Conservation (phyloP, 2,888 invertebrate species). For the Schizaphis graminum region DNA sequence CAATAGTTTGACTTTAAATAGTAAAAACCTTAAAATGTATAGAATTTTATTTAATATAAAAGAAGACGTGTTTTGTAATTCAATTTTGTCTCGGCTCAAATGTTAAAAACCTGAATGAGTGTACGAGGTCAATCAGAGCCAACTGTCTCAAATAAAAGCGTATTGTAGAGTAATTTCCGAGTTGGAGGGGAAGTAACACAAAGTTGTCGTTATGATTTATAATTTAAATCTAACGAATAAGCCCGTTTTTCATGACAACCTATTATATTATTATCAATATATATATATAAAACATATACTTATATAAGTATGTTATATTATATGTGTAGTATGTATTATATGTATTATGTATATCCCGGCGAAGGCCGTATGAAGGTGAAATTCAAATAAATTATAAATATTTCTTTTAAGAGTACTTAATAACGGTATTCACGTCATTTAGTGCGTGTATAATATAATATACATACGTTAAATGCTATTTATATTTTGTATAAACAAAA, state of each 20-base stretch:
- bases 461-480: not conserved
- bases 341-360: not conserved
- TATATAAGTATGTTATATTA: not conserved
- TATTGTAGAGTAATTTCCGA: constrained; percentile 45
- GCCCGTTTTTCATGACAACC: constrained; percentile 33
- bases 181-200: constrained; percentile 21
- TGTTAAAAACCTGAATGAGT: constrained; percentile 35
- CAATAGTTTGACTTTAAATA: not conserved
- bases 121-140: constrained; percentile 45
- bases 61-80: constrained; percentile 29
- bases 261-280: not conserved
- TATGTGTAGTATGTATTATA: not conserved
- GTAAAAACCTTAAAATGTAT: not conserved
- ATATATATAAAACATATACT: not conserved
- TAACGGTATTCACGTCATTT: not conserved
- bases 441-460: not conserved
- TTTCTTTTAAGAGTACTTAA: not conserved
- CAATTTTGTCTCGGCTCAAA: not conserved
- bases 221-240: constrained; percentile 25
- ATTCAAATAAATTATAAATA: constrained; percentile 25
- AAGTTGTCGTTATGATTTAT: constrained; percentile 18
- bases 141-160: constrained; percentile 35
- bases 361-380: constrained; percentile 31
- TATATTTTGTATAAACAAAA: not conserved
- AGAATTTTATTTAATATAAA: constrained; percentile 11